phyloP scores from a whole-genome alignment of 1,140 invertebrate genomes.

The Bombus difficillimus region DNA sequence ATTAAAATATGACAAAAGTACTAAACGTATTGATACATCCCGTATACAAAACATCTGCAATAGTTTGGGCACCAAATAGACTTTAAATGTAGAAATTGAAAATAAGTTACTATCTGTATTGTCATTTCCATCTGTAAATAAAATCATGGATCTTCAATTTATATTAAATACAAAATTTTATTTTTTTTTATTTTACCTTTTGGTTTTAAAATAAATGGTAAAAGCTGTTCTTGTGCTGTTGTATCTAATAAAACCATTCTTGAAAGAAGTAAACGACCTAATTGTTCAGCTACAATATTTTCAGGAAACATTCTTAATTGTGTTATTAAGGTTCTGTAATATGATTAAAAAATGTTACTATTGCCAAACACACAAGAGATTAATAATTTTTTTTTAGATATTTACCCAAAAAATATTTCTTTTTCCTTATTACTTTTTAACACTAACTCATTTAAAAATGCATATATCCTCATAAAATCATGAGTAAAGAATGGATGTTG shows the following conservation, averaged over 20 bases:
- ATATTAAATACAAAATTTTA: conserved; percentile 3
- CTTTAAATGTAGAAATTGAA: conserved; percentile 86
- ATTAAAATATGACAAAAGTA: conserved; percentile 88
- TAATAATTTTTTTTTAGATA: conserved; percentile 11
- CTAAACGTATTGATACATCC: conserved; percentile 88
- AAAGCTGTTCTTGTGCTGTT: conserved; percentile 88
- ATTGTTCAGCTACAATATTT: conserved; percentile 89
- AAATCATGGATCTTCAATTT: background rate
- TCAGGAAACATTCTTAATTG: conserved; percentile 89
- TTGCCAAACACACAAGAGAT: background rate
- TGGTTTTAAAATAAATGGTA: conserved; percentile 89
- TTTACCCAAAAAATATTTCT: conserved; percentile 88
- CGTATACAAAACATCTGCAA: conserved; percentile 90
- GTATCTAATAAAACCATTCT: conserved; percentile 91
- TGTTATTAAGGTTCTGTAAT: conserved; percentile 83
- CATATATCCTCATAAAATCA: conserved; percentile 91
- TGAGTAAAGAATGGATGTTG: conserved; percentile 91
- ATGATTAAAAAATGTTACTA: conserved; percentile 37
- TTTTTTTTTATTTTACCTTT: conserved; percentile 76
- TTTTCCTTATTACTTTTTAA: conserved; percentile 90
- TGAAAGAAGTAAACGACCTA: conserved; percentile 89
- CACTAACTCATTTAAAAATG: conserved; percentile 91
- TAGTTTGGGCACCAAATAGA: conserved; percentile 88
- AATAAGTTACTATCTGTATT: conserved; percentile 84
- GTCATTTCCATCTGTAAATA: conserved; percentile 79